Conservation (phyloP, 2,888 invertebrate species). For the Parapristionchus giblindavisi region DNA sequence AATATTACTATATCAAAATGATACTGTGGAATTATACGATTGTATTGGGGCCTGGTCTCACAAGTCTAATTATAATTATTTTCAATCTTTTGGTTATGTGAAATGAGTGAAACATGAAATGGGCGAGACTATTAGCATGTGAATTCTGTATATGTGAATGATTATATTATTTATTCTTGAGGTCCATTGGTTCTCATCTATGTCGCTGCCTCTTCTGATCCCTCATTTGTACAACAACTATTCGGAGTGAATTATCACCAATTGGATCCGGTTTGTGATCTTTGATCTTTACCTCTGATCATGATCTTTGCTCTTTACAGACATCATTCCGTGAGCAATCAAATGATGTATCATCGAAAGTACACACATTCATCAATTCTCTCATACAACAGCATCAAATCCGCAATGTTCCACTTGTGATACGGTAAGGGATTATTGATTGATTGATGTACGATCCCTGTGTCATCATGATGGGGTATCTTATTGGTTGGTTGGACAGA, state of each 20-base stretch:
- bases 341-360: background rate
- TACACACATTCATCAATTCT: slow-evolving; percentile 20
- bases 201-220: slow-evolving; percentile 50
- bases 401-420: slow-evolving; percentile 25
- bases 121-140: too few relatives aligned
- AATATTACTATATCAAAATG: too few relatives aligned
- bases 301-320: background rate
- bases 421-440: slow-evolving; percentile 15
- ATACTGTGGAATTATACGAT: too few relatives aligned
- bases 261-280: slow-evolving; percentile 49
- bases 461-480: too few relatives aligned
- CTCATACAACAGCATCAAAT: slow-evolving; percentile 29
- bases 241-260: slow-evolving; percentile 53
- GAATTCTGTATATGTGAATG: background rate
- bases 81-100: background rate
- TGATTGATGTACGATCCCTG: too few relatives aligned
- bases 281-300: too few relatives aligned
- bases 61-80: slow-evolving; percentile 67
- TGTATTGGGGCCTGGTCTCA: too few relatives aligned
- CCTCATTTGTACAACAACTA: slow-evolving; percentile 46
- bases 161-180: background rate
- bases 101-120: too few relatives aligned
- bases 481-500: too few relatives aligned
- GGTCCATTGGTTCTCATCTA: slow-evolving; percentile 13
- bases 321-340: slow-evolving; percentile 24